Percentiles rank a stretch among this genome's conserved stretches.
These are phyloP conservation scores for Nematolebias whitei DNA, from an alignment of 2,113 vertebrate species.

Conservation along the genomic window DNA sequence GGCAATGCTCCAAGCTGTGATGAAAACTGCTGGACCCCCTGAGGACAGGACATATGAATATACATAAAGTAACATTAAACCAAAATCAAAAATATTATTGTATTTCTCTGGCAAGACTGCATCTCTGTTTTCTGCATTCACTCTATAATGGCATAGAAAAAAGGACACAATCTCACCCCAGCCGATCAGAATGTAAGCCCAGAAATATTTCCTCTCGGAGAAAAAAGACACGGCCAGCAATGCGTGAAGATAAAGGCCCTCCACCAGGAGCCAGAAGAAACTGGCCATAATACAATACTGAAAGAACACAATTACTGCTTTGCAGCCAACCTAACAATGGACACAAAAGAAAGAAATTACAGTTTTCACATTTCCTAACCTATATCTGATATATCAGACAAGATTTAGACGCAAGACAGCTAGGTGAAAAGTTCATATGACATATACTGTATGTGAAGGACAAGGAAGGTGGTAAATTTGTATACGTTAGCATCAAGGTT, in stretches of 20 bases:
- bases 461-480: no score
- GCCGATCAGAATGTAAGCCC: slow-evolving; percentile 96
- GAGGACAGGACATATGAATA: slow-evolving; percentile 25
- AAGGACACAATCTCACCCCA: slow-evolving; percentile 85
- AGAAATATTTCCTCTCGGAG: slow-evolving; percentile 96
- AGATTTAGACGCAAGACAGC: background rate
- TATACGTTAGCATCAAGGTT: no score
- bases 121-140: background rate
- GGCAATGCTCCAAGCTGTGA: slow-evolving; percentile 86
- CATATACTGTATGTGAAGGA: no score
- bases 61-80: background rate
- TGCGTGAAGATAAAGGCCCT: slow-evolving; percentile 93
- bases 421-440: background rate
- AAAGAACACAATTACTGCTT: slow-evolving; percentile 92
- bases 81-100: slow-evolving; percentile 3
- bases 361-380: background rate
- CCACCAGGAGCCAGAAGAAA: slow-evolving; percentile 97
- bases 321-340: slow-evolving; percentile 86
- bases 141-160: background rate
- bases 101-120: no score
- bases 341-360: slow-evolving; percentile 26
- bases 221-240: slow-evolving; percentile 94
- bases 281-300: slow-evolving; percentile 98
- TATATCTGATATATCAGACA: background rate
- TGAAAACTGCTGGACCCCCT: slow-evolving; percentile 91